phyloP scores from a whole-genome alignment of 2,888 invertebrate genomes.

The Limnephilus marmoratus region DNA sequence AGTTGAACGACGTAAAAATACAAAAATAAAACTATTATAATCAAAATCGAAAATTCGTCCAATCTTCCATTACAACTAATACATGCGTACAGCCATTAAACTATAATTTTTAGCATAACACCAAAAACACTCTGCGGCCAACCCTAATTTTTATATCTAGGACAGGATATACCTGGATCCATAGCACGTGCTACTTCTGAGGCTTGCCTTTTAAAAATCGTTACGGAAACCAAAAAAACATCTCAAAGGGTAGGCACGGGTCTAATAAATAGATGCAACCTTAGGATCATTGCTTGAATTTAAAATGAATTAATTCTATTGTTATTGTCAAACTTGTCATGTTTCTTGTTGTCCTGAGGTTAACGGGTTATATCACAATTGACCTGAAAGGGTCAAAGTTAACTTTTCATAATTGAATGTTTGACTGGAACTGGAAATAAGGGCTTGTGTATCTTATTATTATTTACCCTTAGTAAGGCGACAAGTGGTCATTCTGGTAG shows the following conservation, averaged over 20 bases:
- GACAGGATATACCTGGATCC: neutral
- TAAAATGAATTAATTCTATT: neutral
- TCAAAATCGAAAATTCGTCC: neutral
- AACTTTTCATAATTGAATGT: neutral
- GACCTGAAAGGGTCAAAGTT: conserved; percentile 2
- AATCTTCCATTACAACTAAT: neutral
- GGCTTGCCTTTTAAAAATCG: neutral
- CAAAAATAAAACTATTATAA: neutral
- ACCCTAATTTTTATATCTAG: neutral
- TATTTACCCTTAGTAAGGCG: neutral
- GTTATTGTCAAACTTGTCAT: conserved; percentile 17
- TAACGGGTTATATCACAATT: conserved; percentile 38
- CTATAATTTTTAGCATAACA: neutral
- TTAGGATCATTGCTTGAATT: conserved; percentile 19
- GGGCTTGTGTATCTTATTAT: neutral
- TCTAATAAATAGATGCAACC: neutral
- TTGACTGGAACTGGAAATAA: conserved; percentile 2
- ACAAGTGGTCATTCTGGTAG: conserved; percentile 25
- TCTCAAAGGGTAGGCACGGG: conserved; percentile 26
- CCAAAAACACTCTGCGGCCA: neutral
- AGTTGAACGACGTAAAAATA: neutral
- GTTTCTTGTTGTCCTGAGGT: neutral
- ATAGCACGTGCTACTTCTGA: conserved; percentile 28
- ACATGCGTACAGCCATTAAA: neutral
- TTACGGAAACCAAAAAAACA: conserved; percentile 23